Evolutionary conservation across 2,888 invertebrate genomes (phyloP).

Genomic region (Ommatoiulus sabulosus): DNA sequence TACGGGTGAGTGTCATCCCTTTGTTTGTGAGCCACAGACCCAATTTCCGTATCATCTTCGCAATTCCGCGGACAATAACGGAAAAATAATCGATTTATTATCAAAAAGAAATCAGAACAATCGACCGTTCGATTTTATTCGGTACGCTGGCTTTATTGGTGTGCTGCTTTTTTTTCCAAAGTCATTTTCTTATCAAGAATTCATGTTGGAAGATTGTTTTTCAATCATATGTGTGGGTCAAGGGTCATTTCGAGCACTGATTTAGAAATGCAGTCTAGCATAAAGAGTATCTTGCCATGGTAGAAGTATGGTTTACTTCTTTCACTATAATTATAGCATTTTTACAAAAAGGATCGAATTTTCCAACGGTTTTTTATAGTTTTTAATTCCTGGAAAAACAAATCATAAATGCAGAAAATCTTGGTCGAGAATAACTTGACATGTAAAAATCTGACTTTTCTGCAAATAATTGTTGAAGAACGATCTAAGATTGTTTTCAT

Average conservation of each 20-base stretch:
- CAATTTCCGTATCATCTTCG: not conserved
- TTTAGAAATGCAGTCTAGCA: not conserved
- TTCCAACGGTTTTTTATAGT: too few relatives aligned
- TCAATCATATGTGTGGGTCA: not conserved
- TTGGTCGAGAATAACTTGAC: too few relatives aligned
- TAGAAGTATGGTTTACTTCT: too few relatives aligned
- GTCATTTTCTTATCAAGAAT: not conserved
- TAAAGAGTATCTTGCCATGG: too few relatives aligned
- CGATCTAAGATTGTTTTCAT: too few relatives aligned
- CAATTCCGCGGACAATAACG: slow-evolving; percentile 5
- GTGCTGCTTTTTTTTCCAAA: not conserved
- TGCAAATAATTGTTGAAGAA: too few relatives aligned
- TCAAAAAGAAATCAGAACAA: not conserved
- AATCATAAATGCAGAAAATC: too few relatives aligned
- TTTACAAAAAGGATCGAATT: too few relatives aligned
- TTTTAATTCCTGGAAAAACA: too few relatives aligned
- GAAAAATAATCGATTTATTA: not conserved
- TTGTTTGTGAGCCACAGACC: not conserved
- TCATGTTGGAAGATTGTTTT: not conserved
- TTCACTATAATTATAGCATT: too few relatives aligned
- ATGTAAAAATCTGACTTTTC: too few relatives aligned
- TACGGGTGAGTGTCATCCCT: slow-evolving; percentile 18
- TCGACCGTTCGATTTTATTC: not conserved
- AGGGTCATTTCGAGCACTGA: slow-evolving; percentile 7
- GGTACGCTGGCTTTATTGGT: not conserved